Evolutionary conservation across 2,888 invertebrate species (phyloP), one percentile per base, ranked within the genome.

Genomic region (Himalopsyche tibetana): DNA sequence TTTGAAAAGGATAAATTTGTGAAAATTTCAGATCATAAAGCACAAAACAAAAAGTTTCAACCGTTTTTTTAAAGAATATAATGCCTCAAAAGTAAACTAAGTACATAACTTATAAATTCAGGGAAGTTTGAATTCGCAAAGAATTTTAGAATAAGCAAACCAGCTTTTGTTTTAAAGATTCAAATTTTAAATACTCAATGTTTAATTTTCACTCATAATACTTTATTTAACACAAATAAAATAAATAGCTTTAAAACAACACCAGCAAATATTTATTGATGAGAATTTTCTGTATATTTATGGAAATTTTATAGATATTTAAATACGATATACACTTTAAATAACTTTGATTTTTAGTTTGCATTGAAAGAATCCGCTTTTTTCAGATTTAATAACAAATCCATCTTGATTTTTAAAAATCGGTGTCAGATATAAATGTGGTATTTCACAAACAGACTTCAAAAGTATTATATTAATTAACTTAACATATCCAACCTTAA

Each of bases 401-500:
- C 28, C 6, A 36, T 69, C 28, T 69, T 28, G 36, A 69, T 28
- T 69, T 69, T 69, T 69, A 28, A 28, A 28, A 0, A 69, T 36
- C 36, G 28, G 28, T 28, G 9, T 4, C n/a, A 17, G n/a, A 19
- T 45, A 0, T 9, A n/a, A 36, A 11, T 36, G 28, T 63, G 28
- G 8, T 28, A 28, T 28, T 36, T 36, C 6, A 69, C 28, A 69
- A n/a, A 4, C 28, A 69, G 69, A 69, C 69, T 28, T 63, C 28
- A 69, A 69, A 69, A 19, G 11, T 69, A 69, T 69, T 5, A 19
- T 69, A 69, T 69, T 69, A 69, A 69, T 69, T 69, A 69, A 69
- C 69, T 36, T 36, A 69, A 69, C 69, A 69, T 5, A 69, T 28
- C 12, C 69, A 69, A 69, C 69, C 69, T 69, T 56, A 69, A 19